Evolutionary conservation across 2,888 invertebrate genomes (phyloP), one percentile per base, ranked within the genome.

Genomic region (Ferrisia virgata): DNA sequence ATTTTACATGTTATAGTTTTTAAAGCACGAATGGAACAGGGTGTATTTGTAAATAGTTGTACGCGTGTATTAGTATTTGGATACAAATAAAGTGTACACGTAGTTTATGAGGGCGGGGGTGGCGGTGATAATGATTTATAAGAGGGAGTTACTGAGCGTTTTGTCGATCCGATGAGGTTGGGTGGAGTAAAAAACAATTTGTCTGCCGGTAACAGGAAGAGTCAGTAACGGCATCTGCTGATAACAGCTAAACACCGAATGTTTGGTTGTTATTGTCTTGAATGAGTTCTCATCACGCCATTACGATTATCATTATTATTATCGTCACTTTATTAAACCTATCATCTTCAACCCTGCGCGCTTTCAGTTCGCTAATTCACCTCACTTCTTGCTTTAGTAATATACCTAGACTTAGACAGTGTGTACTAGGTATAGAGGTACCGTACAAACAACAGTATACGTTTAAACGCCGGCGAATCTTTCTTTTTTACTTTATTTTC

Each of bases 251-350:
- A 81, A 25, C 43, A 36, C 58, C 36, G 36, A 64, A 82, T 64
- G 82, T 82, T 82, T 39, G 82, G 64, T 58, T 83, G 82, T 83
- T 83, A 72, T 76, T 72, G 83, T 76, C 72, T 72, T 39, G 83
- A 83, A 83, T 83, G 83, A 83, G 83, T 47, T 76, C 83, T 83
- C 83, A 83, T 83, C 83, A 83, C 83, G 83, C 83, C 83, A 83
- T 83, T 83, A 83, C 83, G 83, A 83, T 83, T 83, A 83, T 76
- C 83, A 83, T 83, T 83, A 83, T 69, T 76, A 76, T 43, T 76
- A 83, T 83, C 83, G 83, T 76, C 83, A 76, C 72, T 82, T 64
- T 82, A 82, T 82, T 82, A 82, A 82, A 82, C 15, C 82, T 82
- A 53, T 80, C 80, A 43, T 53, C 53, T 58, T 53, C 28, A 53